A percentile compares a stretch with the other conserved stretches of the same genome.
These are phyloP conservation scores for Chrysocyon brachyurus DNA, from an alignment of 2,797 vertebrate species.

Conservation along the genomic window DNA sequence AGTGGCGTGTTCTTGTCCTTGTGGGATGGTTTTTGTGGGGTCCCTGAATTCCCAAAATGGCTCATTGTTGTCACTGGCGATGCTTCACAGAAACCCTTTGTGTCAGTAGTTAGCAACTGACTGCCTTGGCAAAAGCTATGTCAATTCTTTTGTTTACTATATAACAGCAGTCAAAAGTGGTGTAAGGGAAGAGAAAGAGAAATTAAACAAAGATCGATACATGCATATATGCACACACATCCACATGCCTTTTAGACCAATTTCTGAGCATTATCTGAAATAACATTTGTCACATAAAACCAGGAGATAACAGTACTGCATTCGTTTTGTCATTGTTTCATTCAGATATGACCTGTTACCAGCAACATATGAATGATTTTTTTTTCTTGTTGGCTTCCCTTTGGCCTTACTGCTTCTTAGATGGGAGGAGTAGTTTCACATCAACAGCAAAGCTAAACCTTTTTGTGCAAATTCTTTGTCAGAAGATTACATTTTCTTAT, in stretches of 20 bases:
- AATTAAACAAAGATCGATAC: slow-evolving; percentile 1
- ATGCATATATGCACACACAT: background rate
- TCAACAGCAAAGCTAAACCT: background rate
- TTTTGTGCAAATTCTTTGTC: slow-evolving; percentile 56
- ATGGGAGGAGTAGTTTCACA: background rate
- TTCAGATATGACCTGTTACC: background rate
- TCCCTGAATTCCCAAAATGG: slow-evolving; percentile 60
- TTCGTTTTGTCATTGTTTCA: background rate
- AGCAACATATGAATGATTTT: background rate
- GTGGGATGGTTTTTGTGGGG: slow-evolving; percentile 36
- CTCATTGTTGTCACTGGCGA: slow-evolving; percentile 16
- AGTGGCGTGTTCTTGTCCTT: background rate
- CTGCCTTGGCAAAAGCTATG: slow-evolving; percentile 61
- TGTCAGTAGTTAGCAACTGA: slow-evolving; percentile 63
- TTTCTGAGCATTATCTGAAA: slow-evolving; percentile 25
- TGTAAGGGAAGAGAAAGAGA: background rate
- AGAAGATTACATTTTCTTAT: slow-evolving; percentile 11
- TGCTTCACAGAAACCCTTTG: slow-evolving; percentile 64
- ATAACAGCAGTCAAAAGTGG: slow-evolving; percentile 38
- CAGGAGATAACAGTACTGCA: background rate
- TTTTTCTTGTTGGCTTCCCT: background rate
- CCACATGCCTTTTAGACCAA: background rate
- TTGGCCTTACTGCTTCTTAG: background rate
- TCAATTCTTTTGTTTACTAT: slow-evolving; percentile 73
- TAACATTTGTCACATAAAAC: background rate